These are phyloP conservation scores for Pycnomerus fuliginosus DNA, from an alignment of 2,888 invertebrate genomes.

Conservation along the genomic window DNA sequence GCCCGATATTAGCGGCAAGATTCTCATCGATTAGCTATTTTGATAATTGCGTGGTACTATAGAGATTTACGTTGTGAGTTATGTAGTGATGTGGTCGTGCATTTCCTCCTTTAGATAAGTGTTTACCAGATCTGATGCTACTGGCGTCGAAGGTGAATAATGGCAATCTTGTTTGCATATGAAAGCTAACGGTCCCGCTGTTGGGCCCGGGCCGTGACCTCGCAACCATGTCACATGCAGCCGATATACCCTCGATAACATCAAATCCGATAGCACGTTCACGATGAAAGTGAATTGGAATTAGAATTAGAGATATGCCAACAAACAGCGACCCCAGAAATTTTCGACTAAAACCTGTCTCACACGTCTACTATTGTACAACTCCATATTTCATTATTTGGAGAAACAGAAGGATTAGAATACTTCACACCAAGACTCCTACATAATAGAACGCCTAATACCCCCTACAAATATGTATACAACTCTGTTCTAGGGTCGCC, in stretches of 20 bases:
- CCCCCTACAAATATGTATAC: conserved; percentile 45
- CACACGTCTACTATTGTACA: conserved; percentile 42
- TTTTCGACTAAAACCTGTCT: too few relatives aligned
- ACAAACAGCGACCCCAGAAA: conserved; percentile 17
- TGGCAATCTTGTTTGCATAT: conserved; percentile 51
- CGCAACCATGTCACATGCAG: conserved; percentile 40
- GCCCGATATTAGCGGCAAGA: conserved; percentile 12
- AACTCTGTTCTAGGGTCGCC: conserved; percentile 28
- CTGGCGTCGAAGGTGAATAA: conserved; percentile 48
- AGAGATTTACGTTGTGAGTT: too few relatives aligned
- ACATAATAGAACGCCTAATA: conserved; percentile 43
- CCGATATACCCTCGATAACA: conserved; percentile 36
- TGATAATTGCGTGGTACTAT: too few relatives aligned
- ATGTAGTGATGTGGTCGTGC: conserved; percentile 22
- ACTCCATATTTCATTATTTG: conserved; percentile 45
- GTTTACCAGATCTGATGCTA: conserved; percentile 36
- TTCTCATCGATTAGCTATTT: conserved; percentile 21
- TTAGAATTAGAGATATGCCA: conserved; percentile 34
- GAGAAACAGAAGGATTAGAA: conserved; percentile 44
- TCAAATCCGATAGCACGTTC: conserved; percentile 34
- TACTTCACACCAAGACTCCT: conserved; percentile 36
- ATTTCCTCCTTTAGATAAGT: conserved; percentile 34
- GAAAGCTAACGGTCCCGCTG: conserved; percentile 42
- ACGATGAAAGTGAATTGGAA: conserved; percentile 37
- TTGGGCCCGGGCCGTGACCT: conserved; percentile 28